phyloP scores from a whole-genome alignment of 2,888 invertebrate genomes.

The Lithophane leautieri region DNA sequence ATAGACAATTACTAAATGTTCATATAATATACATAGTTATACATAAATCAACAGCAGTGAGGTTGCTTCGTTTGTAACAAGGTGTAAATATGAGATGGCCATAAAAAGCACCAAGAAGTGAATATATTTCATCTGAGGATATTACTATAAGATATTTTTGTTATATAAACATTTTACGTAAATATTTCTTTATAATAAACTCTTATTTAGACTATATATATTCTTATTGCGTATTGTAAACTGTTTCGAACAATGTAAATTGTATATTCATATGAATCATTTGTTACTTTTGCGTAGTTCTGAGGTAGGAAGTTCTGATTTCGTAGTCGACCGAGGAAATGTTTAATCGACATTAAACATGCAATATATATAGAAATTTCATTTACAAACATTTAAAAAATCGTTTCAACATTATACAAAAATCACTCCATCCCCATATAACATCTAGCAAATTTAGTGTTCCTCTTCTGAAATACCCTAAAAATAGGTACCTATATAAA shows the following conservation, averaged over 20 bases:
- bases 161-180: conserved; percentile 85
- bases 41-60: conserved; percentile 80
- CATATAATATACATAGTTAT: conserved; percentile 74
- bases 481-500: conserved; percentile 89
- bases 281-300: conserved; percentile 84
- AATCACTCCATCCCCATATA: conserved; percentile 84
- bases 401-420: conserved; percentile 89
- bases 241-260: conserved; percentile 81
- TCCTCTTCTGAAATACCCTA: conserved; percentile 88
- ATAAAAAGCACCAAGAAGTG: conserved; percentile 86
- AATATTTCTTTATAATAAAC: conserved; percentile 89
- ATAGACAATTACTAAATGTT: conserved; percentile 71
- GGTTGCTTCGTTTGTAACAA: conserved; percentile 82
- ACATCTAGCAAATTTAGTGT: conserved; percentile 89
- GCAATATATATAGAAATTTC: conserved; percentile 72
- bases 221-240: conserved; percentile 85
- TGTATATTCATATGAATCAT: conserved; percentile 84
- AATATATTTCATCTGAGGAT: conserved; percentile 82
- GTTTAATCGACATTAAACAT: conserved; percentile 67
- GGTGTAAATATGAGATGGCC: conserved; percentile 86
- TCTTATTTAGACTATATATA: conserved; percentile 87
- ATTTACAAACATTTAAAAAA: conserved; percentile 87
- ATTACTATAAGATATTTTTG: conserved; percentile 82
- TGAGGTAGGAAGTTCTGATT: conserved; percentile 89
- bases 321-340: conserved; percentile 65